A percentile compares a stretch with the other conserved stretches of the same genome.
These are phyloP conservation scores for Catagonus wagneri DNA, from an alignment of 2,113 vertebrate genomes.

Conservation along the genomic window DNA sequence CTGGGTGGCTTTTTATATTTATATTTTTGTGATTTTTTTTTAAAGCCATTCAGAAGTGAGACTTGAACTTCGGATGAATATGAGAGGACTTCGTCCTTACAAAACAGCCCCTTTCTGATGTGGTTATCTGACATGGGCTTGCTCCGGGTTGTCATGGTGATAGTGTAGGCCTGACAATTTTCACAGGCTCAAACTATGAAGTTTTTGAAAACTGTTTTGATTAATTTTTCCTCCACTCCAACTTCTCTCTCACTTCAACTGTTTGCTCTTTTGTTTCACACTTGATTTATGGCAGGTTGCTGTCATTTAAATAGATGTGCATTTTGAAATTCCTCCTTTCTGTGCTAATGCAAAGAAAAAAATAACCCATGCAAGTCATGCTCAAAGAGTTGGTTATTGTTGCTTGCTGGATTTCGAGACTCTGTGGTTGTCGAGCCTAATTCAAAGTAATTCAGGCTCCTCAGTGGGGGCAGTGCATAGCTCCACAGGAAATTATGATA, in stretches of 20 bases:
- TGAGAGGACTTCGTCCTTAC: constrained; percentile 82
- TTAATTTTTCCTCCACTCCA: constrained; percentile 87
- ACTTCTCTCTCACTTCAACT: constrained; percentile 87
- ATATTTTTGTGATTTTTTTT: constrained; percentile 42
- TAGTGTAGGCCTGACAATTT: constrained; percentile 84
- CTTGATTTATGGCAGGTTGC: constrained; percentile 91
- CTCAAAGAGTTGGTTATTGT: constrained; percentile 99
- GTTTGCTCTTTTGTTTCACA: constrained; percentile 88
- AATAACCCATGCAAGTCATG: constrained; percentile 92
- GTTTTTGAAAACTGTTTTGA: constrained; percentile 90
- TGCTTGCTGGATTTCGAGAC: constrained; percentile 96
- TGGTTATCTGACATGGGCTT: constrained; percentile 86
- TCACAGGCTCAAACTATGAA: constrained; percentile 87
- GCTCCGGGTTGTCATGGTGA: constrained; percentile 90
- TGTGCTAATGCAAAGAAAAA: constrained; percentile 87
- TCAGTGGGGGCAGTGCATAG: constrained; percentile 93
- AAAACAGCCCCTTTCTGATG: constrained; percentile 88
- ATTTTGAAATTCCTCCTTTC: constrained; percentile 89
- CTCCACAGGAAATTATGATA: constrained; percentile 99
- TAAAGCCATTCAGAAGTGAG: constrained; percentile 66
- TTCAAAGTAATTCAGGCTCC: constrained; percentile 97
- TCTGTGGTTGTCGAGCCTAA: constrained; percentile 99
- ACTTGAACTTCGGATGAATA: constrained; percentile 76
- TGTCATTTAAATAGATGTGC: constrained; percentile 90
- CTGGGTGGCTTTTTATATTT: background rate